Conservation (phyloP, 2,888 invertebrate species). For the Scrobipalpa atriplicella region DNA sequence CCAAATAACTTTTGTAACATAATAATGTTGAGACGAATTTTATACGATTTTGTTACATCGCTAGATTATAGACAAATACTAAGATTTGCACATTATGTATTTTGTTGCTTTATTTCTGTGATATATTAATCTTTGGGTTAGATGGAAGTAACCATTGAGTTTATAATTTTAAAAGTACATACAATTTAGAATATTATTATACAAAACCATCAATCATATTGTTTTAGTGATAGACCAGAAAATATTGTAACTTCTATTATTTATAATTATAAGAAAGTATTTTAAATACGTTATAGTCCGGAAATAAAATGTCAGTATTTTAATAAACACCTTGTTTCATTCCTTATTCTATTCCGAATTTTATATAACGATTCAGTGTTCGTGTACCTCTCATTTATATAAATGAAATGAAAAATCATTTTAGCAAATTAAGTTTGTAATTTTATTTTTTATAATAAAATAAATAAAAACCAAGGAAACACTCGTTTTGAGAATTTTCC, state of each 20-base stretch:
- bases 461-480: constrained; percentile 81
- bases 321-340: neutral
- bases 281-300: neutral
- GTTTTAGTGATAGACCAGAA: constrained; percentile 7
- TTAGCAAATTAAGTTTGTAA: constrained; percentile 82
- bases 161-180: neutral
- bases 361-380: no score
- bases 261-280: neutral
- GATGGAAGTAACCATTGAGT: neutral
- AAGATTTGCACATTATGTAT: neutral
- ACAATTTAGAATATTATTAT: neutral
- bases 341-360: no score
- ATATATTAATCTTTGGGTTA: neutral
- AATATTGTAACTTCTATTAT: neutral
- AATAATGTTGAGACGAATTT: constrained; percentile 11
- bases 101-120: constrained; percentile 12
- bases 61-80: constrained; percentile 16
- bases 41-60: constrained; percentile 14
- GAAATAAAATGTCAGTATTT: constrained; percentile 22
- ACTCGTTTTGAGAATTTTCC: constrained; percentile 76
- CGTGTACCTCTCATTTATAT: neutral
- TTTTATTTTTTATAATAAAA: constrained; percentile 76
- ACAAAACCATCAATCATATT: neutral
- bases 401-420: constrained; percentile 51
- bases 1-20: neutral